phyloP scores from a whole-genome alignment of 2,113 vertebrate species.

The Oreochromis niloticus region DNA sequence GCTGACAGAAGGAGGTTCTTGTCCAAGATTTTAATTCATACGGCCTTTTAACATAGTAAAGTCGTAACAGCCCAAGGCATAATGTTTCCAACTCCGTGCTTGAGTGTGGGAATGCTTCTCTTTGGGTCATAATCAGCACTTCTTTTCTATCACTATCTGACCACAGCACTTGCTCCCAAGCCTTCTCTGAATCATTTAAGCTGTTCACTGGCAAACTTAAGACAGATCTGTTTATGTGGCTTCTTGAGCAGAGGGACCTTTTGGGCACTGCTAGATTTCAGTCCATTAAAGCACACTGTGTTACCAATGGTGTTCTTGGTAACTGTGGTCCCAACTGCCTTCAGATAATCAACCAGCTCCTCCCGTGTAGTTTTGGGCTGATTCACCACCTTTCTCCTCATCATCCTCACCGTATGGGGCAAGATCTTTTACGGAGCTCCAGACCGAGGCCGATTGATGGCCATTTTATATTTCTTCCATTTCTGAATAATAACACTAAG shows the following conservation, averaged over 20 bases:
- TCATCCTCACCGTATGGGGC: background rate
- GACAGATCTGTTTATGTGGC: background rate
- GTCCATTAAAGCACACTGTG: background rate
- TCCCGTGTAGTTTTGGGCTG: background rate
- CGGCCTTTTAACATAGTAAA: fast-evolving
- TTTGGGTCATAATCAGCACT: background rate
- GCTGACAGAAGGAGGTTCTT: background rate
- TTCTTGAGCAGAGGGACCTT: background rate
- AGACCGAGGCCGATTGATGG: background rate
- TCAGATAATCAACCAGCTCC: background rate
- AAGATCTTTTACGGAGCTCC: background rate
- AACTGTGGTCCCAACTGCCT: background rate
- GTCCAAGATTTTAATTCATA: background rate
- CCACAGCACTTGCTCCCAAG: background rate
- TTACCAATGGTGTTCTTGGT: background rate
- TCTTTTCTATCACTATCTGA: background rate
- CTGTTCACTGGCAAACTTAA: background rate
- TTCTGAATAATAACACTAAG: background rate
- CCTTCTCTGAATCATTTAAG: background rate
- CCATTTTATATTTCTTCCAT: background rate
- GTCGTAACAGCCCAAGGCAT: background rate
- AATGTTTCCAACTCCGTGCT: background rate
- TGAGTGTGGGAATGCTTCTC: background rate
- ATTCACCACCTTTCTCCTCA: background rate
- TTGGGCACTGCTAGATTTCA: background rate